Conservation (phyloP, 2,888 invertebrate species). For the Dinocampus coccinellae region DNA sequence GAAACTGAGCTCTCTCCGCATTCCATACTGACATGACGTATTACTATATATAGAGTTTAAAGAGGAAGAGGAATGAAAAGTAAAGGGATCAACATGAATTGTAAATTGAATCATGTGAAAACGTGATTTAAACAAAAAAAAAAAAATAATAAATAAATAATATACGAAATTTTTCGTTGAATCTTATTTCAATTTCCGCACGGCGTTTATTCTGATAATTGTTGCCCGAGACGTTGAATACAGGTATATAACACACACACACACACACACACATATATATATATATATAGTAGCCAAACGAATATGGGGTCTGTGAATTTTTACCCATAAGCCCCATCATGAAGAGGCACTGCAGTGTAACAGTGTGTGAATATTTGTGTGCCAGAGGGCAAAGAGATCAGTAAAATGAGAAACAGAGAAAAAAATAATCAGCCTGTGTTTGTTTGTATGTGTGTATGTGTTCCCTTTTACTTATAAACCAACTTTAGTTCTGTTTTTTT, state of each 20-base stretch:
- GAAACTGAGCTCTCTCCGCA: conserved; percentile 37
- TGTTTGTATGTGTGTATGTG: background rate
- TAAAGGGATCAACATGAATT: conserved; percentile 1
- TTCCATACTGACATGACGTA: conserved; percentile 11
- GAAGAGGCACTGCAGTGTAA: too few relatives aligned
- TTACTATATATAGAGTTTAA: conserved; percentile 33
- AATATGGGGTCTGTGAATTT: too few relatives aligned
- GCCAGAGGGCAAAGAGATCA: conserved; percentile 33
- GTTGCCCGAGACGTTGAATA: too few relatives aligned
- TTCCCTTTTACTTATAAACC: background rate
- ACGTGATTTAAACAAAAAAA: conserved; percentile 35
- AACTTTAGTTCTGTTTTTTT: conserved; percentile 3
- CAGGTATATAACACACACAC: too few relatives aligned
- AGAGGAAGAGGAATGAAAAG: conserved; percentile 20
- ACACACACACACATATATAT: too few relatives aligned
- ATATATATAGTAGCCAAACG: too few relatives aligned
- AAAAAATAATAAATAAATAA: conserved; percentile 27
- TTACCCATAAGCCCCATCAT: too few relatives aligned
- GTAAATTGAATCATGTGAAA: conserved; percentile 15
- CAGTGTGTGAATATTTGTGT: too few relatives aligned
- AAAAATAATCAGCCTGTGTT: background rate
- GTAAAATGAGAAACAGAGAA: conserved; percentile 11
- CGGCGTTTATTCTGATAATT: conserved; percentile 49
- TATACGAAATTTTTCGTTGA: background rate
- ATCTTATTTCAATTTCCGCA: conserved; percentile 36